phyloP scores from a whole-genome alignment of 2,797 vertebrate genomes.

The Gouania willdenowi region DNA sequence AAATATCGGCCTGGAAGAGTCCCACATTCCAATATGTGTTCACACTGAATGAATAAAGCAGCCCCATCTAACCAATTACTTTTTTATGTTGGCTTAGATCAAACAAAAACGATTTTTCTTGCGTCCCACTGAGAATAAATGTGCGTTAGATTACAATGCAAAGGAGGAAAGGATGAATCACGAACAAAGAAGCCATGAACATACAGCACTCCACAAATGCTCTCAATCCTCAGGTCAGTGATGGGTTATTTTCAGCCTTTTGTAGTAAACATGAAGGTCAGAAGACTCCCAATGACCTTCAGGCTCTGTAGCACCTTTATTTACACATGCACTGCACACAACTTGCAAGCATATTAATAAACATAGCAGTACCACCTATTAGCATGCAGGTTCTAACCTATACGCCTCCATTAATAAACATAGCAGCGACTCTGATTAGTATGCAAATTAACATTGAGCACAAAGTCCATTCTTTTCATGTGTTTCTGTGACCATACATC shows the following conservation, averaged over 20 bases:
- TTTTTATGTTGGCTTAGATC: slow-evolving; percentile 10
- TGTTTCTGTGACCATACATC: too few species aligned
- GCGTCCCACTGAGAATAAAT: too few species aligned
- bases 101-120: background rate
- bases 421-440: too few species aligned
- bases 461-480: too few species aligned
- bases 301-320: background rate
- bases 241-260: slow-evolving; percentile 31
- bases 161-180: too few species aligned
- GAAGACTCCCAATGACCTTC: slow-evolving; percentile 28
- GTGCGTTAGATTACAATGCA: too few species aligned
- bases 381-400: too few species aligned
- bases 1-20: background rate
- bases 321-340: background rate
- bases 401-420: background rate
- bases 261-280: slow-evolving; percentile 32
- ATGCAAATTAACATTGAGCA: background rate
- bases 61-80: background rate
- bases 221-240: slow-evolving; percentile 32
- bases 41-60: background rate
- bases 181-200: too few species aligned
- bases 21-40: background rate
- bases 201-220: too few species aligned
- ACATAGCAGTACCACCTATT: too few species aligned
- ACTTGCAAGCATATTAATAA: too few species aligned